phyloP scores from a whole-genome alignment of 2,888 invertebrate species.

The Platycheirus albimanus region DNA sequence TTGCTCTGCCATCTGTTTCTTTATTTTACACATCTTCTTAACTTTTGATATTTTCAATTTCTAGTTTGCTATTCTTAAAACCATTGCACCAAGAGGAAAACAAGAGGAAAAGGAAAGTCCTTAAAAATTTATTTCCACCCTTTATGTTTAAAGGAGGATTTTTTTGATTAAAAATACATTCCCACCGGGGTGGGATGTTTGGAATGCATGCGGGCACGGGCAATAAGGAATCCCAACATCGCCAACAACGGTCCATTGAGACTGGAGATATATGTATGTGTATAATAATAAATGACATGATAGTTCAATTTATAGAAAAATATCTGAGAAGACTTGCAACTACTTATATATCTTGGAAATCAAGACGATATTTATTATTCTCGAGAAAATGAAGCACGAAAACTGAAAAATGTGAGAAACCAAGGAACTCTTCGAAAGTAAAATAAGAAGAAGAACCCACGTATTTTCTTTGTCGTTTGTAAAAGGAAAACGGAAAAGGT shows the following conservation, averaged over 20 bases:
- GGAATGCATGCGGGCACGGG: background rate
- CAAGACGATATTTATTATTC: conserved; percentile 23
- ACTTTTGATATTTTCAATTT: conserved; percentile 19
- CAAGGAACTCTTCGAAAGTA: background rate
- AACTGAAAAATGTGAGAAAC: background rate
- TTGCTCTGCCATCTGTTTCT: background rate
- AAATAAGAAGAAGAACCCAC: too few species aligned
- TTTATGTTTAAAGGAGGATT: conserved; percentile 3
- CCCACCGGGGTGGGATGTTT: background rate
- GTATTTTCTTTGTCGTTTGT: background rate
- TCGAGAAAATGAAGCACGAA: conserved; percentile 28
- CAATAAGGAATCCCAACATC: too few species aligned
- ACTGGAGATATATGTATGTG: too few species aligned
- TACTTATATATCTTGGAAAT: background rate
- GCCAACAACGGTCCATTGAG: too few species aligned
- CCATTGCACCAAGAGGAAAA: too few species aligned
- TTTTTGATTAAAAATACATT: conserved; percentile 24
- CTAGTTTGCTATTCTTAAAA: conserved; percentile 7
- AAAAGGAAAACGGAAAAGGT: background rate
- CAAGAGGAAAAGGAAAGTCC: conserved; percentile 6
- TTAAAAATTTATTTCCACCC: conserved; percentile 28
- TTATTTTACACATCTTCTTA: background rate
- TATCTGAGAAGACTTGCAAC: background rate
- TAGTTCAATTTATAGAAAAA: too few species aligned
- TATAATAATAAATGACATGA: too few species aligned